Evolutionary conservation across 2,797 vertebrate genomes (phyloP).

Genomic region (Acridotheres tristis): DNA sequence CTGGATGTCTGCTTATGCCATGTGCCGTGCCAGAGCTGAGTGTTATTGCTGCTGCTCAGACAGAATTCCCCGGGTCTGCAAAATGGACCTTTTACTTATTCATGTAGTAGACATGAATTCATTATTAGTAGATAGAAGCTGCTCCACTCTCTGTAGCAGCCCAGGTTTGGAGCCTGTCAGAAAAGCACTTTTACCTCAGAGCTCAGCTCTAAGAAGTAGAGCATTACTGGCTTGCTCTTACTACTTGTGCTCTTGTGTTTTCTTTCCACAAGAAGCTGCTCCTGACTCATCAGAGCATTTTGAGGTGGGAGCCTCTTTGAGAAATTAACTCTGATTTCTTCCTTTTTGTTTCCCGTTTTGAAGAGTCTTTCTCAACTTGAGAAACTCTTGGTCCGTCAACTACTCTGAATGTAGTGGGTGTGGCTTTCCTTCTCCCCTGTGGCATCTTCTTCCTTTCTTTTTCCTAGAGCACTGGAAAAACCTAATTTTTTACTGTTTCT

Average conservation of each 20-base stretch:
- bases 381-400: not conserved
- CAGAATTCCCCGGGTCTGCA: not conserved
- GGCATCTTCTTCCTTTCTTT: not conserved
- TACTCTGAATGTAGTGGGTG: not conserved
- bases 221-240: not conserved
- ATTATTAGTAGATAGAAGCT: not conserved
- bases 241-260: not conserved
- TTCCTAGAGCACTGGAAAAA: not conserved
- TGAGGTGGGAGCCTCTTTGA: not conserved
- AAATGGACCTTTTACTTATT: not conserved
- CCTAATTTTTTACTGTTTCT: not conserved
- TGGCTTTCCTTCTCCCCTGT: not conserved
- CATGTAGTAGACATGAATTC: not conserved
- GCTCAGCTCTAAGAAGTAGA: not conserved
- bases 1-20: not conserved
- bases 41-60: not conserved
- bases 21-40: fast-evolving
- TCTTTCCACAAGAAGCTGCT: not conserved
- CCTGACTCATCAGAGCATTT: not conserved
- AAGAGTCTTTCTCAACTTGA: not conserved
- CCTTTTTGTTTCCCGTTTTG: not conserved
- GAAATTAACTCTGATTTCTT: not conserved
- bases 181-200: not conserved
- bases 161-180: not conserved
- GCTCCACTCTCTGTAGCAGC: not conserved